Base-by-base conservation (phyloP, 2,888 invertebrate species). In the Harpagoxenus sublaevis region DNA sequence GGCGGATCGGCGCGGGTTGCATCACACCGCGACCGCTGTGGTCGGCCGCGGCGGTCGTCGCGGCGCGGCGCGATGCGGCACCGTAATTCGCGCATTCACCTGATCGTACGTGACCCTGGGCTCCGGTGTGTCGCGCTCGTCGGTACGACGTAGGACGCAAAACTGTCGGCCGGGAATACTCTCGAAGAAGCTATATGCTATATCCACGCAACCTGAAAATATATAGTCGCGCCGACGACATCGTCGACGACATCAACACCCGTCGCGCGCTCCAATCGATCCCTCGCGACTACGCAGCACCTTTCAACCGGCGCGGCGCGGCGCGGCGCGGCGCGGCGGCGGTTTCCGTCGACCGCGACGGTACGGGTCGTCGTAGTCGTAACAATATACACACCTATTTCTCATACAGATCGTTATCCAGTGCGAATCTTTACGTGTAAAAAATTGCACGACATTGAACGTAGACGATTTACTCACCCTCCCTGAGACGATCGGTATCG, bases 391-490 rank as follows among this genome's bases (percentile, higher is more conserved):
- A 4, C 23, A 45, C 31, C 35, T 35, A 8, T 12, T 1, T 28
- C 23, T 39, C 31, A 9, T 15, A 6, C 48, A 18, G 48, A 12
- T 31, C 18, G 31, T 81, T 81, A 23, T 23, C 23, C 23, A 28
- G 62, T n/a, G 48, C 42, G 9, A 55, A 31, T 55, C 8, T 12
- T 15, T 23, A 10, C 53, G 39, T 35, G 35, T 35, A 35, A 5
- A 35, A 35, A 35, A 35, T 2, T 35, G 23, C 23, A 23, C 23
- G 23, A 23, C 23, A 23, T 23, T 0, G 23, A 23, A 23, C 23
- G 23, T 23, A 23, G 35, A 35, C 5, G 3, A 35, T 42, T 73
- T 51, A 92, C 93, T 92, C 82, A 93, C 93, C 93, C 93, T 92
- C 93, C 92, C 85, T 84, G 88, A 88, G 85, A 91, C 90, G 66